Evolutionary conservation across 1,140 invertebrate genomes (phyloP), one percentile per base, ranked within the genome.

Genomic region (Calosoma granatense): DNA sequence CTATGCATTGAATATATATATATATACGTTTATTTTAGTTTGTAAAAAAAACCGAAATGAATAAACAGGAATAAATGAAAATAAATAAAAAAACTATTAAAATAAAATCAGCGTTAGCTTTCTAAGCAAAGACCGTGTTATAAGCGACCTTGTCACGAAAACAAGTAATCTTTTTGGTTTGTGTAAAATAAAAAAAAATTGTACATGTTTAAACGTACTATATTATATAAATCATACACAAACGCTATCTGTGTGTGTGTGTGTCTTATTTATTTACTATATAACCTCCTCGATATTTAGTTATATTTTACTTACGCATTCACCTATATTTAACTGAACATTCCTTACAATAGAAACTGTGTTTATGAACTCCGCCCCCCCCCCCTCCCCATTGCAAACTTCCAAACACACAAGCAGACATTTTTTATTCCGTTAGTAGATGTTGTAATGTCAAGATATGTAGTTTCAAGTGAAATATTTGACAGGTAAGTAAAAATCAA

Each of bases 101-200:
- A 59, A 59, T 52, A 58, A 30, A 23, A 19, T 30, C n/a, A n/a
- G 61, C 60, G 54, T 63, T 56, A 58, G 53, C 59, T 58, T 58
- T 65, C 56, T 64, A 47, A 47, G 41, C 41, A 47, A 47, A 47
- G 41, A 47, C 41, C 41, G 17, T 68, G 69, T 71, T 67, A 70
- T 71, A 71, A 71, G 69, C 61, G 69, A 69, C 67, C 67, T 71
- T 71, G 69, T 71, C 69, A 70, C 68, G 63, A 63, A 36, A 6
- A 36, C 41, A 47, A 6, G 17, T 47, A 47, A 30, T 4, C 51
- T 43, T 59, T 60, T 57, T 56, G 41, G 55, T 60, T 60, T 60
- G 59, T 60, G 59, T 60, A 22, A 53, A n/a, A n/a, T n/a, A n/a
- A n/a, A 51, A 20, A 51, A 9, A 53, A 53, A 53, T 4, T 53